Evolutionary conservation across 2,113 vertebrate genomes (phyloP), one percentile per base, ranked within the genome.

Genomic region (Tyto alba): DNA sequence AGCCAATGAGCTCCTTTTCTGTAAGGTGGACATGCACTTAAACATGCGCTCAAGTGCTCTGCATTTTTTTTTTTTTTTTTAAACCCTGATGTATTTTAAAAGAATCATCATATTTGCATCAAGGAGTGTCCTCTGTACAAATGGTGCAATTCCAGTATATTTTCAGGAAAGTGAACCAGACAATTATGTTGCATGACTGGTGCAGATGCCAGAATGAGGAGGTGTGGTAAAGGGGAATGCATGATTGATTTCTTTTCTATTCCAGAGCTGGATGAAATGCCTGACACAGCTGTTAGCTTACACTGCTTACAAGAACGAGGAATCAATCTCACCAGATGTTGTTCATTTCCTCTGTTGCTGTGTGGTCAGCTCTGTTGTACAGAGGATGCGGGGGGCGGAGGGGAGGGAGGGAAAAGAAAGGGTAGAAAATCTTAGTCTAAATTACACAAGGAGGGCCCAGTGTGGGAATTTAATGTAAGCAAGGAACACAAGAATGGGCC

Each of bases 271-370:
- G 95, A 87, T 91, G 93, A 94, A 96, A 97, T 95, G 96, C 94
- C 93, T 96, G 88, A 95, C 94, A 92, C 94, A 97, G 95, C 95
- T 95, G 94, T 94, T 97, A 80, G 80, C 81, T 93, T 81, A 68
- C 73, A 63, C 81, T 93, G 83, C 95, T 97, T 95, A 96, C 81
- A 96, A 96, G 95, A 94, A 81, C 7, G 56, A 92, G 57, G 83
- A 97, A 94, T 97, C 94, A 97, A 18, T 97, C 93, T 93, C 69
- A 84, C 92, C 96, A 97, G 96, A 94, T 97, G 95, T 92, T 96
- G 90, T 73, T 96, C 86, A 93, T 96, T 97, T 95, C 95, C 97
- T 97, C 96, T 97, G 95, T 96, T 97, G 95, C 95, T 97, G 97
- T 97, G 97, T 97, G 97, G 97, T 95, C 96, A 97, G 88, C 80